These are phyloP conservation scores for Schizopygopsis malacanthus DNA, from an alignment of 2,797 vertebrate species.

Conservation along the genomic window DNA sequence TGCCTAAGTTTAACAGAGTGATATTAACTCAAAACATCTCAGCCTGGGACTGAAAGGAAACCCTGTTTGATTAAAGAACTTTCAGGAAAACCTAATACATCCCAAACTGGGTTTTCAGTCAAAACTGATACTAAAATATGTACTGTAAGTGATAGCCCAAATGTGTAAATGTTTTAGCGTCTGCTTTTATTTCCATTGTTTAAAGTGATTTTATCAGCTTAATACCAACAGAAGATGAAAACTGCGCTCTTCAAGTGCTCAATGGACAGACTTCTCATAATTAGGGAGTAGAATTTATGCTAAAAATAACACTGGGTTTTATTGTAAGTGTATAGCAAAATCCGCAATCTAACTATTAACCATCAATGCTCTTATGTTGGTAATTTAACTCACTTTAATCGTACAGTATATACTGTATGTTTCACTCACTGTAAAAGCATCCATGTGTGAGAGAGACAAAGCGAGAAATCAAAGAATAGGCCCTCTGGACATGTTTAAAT, in stretches of 20 bases:
- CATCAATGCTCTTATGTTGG: background rate
- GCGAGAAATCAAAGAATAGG: background rate
- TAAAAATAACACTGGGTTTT: background rate
- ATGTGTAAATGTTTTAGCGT: background rate
- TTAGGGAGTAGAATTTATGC: background rate
- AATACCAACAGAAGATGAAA: background rate
- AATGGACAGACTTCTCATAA: background rate
- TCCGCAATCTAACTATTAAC: background rate
- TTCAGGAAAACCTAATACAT: conserved; percentile 24
- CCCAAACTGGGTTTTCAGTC: background rate
- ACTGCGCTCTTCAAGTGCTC: background rate
- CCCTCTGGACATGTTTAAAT: conserved; percentile 15
- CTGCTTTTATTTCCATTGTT: background rate
- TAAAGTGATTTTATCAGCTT: background rate
- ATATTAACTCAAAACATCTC: conserved; percentile 42
- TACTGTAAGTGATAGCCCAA: background rate
- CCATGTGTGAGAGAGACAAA: background rate
- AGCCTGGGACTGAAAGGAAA: conserved; percentile 45
- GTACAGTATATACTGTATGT: background rate
- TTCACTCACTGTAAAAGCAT: conserved; percentile 3
- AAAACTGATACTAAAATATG: conserved; percentile 9
- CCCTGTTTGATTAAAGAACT: conserved; percentile 49
- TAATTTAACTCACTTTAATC: background rate
- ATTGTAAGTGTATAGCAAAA: background rate
- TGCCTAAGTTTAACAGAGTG: conserved; percentile 25